Percentiles rank a stretch among this genome's conserved stretches.
Conservation (phyloP, 2,113 vertebrate genomes). For the Percina caprodes region DNA sequence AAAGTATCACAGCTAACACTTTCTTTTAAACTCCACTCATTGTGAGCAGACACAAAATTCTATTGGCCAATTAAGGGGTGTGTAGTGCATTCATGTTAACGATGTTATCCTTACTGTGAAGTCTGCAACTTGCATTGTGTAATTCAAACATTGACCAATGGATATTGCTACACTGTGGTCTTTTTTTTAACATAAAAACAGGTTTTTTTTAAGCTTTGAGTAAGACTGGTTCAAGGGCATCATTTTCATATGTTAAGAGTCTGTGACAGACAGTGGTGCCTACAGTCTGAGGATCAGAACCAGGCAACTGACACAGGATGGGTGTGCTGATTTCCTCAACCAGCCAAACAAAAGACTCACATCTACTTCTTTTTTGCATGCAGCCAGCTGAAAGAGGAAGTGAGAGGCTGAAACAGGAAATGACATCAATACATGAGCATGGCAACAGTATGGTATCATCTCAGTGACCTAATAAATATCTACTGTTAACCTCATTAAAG, state of each 20-base stretch:
- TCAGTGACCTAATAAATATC: neutral
- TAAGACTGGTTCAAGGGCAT: constrained; percentile 5
- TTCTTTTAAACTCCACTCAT: neutral
- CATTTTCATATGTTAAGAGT: constrained; percentile 1
- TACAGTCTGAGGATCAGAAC: constrained; percentile 20
- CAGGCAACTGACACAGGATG: constrained; percentile 77
- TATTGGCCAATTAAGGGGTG: constrained; percentile 16
- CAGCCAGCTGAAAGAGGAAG: constrained; percentile 78
- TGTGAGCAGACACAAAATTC: neutral
- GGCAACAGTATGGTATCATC: neutral
- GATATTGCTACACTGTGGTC: neutral
- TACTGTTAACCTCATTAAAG: neutral
- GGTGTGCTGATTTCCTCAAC: constrained; percentile 80
- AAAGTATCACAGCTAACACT: constrained; percentile 9
- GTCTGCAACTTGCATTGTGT: neutral
- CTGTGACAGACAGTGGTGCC: constrained; percentile 4
- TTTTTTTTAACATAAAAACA: neutral
- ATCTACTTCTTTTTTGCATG: constrained; percentile 71
- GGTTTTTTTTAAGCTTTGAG: neutral
- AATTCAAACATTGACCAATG: neutral
- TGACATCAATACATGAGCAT: constrained; percentile 61
- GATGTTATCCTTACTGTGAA: neutral
- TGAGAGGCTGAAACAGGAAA: constrained; percentile 75
- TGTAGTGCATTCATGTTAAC: neutral
- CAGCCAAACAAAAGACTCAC: constrained; percentile 73